phyloP scores from a whole-genome alignment of 2,113 vertebrate genomes.

The Hypocryptadius cinnamomeus region DNA sequence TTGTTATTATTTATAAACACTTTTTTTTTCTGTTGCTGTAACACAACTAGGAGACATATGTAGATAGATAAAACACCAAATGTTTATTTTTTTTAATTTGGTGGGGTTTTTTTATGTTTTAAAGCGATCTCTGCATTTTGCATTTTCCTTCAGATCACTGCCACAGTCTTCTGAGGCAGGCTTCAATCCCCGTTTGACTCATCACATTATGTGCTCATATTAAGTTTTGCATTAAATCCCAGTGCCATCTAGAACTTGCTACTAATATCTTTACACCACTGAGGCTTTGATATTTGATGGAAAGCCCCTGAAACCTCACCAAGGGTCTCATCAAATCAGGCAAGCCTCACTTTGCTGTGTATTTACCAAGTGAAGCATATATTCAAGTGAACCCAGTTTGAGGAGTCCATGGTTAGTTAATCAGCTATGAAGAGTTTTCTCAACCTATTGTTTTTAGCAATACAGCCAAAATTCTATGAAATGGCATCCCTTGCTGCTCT shows the following conservation, averaged over 20 bases:
- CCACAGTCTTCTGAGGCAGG: neutral
- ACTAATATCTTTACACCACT: conserved; percentile 58
- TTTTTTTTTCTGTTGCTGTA: conserved; percentile 56
- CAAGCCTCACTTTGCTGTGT: conserved; percentile 52
- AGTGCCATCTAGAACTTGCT: conserved; percentile 50
- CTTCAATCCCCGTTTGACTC: conserved; percentile 39
- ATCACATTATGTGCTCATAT: conserved; percentile 35
- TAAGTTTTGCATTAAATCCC: conserved; percentile 52
- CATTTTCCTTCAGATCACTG: conserved; percentile 27
- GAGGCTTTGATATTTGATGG: conserved; percentile 51
- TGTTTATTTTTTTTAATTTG: conserved; percentile 20
- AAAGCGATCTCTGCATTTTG: conserved; percentile 41
- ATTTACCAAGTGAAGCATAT: conserved; percentile 65
- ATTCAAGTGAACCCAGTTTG: conserved; percentile 39
- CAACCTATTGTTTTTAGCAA: conserved; percentile 41
- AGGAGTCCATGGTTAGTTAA: conserved; percentile 32
- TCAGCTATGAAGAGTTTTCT: conserved; percentile 43
- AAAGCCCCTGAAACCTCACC: conserved; percentile 58
- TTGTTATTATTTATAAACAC: conserved; percentile 66
- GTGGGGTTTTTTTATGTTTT: neutral
- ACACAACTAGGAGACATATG: conserved; percentile 55
- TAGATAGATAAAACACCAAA: conserved; percentile 56
- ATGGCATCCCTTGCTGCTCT: neutral
- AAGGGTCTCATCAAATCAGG: conserved; percentile 59
- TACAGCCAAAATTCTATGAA: conserved; percentile 4